Evolutionary conservation across 2,113 vertebrate species (phyloP).

Genomic region (Istiophorus platypterus): DNA sequence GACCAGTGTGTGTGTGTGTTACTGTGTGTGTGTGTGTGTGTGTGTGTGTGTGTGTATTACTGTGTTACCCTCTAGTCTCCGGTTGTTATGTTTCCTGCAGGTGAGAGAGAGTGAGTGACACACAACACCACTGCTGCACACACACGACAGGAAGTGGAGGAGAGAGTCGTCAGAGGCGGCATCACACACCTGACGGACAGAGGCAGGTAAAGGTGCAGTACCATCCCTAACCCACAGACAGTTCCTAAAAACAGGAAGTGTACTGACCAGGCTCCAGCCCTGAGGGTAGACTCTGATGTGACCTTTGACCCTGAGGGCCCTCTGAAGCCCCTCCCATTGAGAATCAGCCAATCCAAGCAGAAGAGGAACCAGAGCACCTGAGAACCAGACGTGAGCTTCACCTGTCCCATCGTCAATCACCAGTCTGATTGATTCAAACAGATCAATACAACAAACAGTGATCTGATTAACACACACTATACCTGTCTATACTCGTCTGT

Average conservation of each 20-base stretch:
- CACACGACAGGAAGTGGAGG: conserved; percentile 73
- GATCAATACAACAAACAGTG: not conserved
- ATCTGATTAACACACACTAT: not conserved
- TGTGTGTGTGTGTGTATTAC: conserved; percentile 10
- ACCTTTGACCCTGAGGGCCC: conserved; percentile 83
- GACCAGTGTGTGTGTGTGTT: not conserved
- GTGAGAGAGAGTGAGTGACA: conserved; percentile 74
- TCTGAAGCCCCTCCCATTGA: conserved; percentile 88
- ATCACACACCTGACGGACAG: conserved; percentile 67
- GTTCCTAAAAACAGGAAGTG: conserved; percentile 12
- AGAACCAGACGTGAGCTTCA: conserved; percentile 86
- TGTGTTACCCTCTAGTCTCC: conserved; percentile 62
- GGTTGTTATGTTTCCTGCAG: conserved; percentile 66
- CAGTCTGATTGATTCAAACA: conserved; percentile 72
- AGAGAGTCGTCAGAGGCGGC: conserved; percentile 69
- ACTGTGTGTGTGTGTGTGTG: conserved; percentile 29
- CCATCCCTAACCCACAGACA: not conserved
- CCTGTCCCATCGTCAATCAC: conserved; percentile 89
- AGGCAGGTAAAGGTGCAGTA: not conserved
- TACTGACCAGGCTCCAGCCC: conserved; percentile 77
- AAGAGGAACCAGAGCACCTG: conserved; percentile 75
- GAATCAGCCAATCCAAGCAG: conserved; percentile 81
- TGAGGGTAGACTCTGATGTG: conserved; percentile 76
- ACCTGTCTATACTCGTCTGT: too few relatives aligned
- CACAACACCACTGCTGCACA: conserved; percentile 67